These are phyloP conservation scores for Isurus oxyrinchus DNA, from an alignment of 2,113 vertebrate species.

Conservation along the genomic window DNA sequence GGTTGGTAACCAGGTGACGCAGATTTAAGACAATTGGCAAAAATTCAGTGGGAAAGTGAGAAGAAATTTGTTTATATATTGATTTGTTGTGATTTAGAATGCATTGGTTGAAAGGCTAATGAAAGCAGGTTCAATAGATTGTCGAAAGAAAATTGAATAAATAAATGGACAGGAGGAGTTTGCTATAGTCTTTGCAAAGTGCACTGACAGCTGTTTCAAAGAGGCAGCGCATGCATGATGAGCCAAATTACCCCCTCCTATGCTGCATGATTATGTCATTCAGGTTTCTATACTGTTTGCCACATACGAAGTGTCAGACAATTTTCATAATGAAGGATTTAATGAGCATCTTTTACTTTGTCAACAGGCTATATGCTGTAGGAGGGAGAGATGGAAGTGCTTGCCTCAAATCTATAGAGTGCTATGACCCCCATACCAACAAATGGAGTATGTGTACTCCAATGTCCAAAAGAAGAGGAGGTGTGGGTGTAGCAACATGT, in stretches of 20 bases:
- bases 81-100: not conserved
- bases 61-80: not conserved
- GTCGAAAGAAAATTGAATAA: not conserved
- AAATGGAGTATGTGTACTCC: constrained; percentile 71
- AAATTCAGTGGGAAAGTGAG: not conserved
- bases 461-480: constrained; percentile 69
- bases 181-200: not conserved
- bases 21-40: not conserved
- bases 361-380: constrained; percentile 63
- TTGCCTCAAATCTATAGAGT: constrained; percentile 69
- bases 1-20: not conserved
- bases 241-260: not conserved
- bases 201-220: not conserved
- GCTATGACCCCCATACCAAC: constrained; percentile 70
- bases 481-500: constrained; percentile 65
- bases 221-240: not conserved
- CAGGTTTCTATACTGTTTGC: not conserved
- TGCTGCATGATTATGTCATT: not conserved
- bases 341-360: not conserved
- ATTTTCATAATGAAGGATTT: constrained; percentile 39
- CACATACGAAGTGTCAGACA: not conserved
- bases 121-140: not conserved
- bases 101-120: not conserved
- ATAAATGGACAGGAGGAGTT: not conserved
- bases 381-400: constrained; percentile 69